A percentile compares a stretch with the other conserved stretches of the same genome.
These are phyloP conservation scores for Orchestia grillus DNA, from an alignment of 1,140 invertebrate genomes.

Conservation along the genomic window DNA sequence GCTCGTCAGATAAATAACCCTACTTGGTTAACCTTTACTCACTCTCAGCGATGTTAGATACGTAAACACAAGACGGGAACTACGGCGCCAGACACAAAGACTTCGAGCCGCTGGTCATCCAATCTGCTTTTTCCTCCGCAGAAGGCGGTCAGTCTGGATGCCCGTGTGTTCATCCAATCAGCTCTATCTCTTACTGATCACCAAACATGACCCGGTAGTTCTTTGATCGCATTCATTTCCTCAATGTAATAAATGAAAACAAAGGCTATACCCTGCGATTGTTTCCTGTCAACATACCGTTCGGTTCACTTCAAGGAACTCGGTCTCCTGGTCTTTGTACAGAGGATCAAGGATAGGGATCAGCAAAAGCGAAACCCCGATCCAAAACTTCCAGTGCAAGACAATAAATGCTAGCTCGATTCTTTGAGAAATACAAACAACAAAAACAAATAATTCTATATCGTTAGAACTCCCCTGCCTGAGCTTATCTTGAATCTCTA, in stretches of 20 bases:
- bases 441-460: conserved; percentile 1
- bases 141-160: background rate
- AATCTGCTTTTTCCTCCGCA: background rate
- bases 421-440: background rate
- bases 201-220: background rate
- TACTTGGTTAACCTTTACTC: no score
- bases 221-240: background rate
- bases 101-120: background rate
- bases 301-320: background rate
- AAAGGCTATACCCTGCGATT: background rate
- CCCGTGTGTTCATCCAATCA: background rate
- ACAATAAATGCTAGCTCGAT: background rate
- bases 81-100: background rate
- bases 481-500: background rate
- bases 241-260: background rate
- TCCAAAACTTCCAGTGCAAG: background rate
- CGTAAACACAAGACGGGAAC: background rate
- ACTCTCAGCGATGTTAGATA: background rate
- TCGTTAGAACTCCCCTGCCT: background rate
- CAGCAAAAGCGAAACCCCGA: background rate
- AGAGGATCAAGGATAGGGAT: background rate
- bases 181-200: background rate
- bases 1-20: background rate
- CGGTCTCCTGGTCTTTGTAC: background rate
- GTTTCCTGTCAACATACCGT: background rate